phyloP scores from a whole-genome alignment of 2,113 vertebrate species.

The Eurypyga helias region DNA sequence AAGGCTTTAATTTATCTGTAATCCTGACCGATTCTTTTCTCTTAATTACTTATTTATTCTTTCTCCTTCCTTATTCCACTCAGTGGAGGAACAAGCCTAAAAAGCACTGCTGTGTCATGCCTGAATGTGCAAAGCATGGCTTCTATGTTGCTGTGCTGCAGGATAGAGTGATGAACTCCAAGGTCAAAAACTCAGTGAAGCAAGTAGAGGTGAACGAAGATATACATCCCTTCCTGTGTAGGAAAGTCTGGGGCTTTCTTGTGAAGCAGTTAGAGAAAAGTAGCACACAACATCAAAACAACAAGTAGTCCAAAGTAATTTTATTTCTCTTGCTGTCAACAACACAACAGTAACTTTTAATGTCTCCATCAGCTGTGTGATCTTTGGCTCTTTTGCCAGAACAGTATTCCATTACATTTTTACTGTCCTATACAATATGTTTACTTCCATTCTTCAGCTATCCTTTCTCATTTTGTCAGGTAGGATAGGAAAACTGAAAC shows the following conservation, averaged over 20 bases:
- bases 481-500: background rate
- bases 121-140: background rate
- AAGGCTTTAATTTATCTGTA: background rate
- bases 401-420: constrained; percentile 18
- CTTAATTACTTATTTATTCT: background rate
- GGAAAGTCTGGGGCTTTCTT: background rate
- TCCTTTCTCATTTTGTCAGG: constrained; percentile 58
- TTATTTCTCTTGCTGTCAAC: background rate
- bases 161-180: background rate
- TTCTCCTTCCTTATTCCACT: background rate
- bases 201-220: background rate
- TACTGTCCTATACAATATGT: constrained; percentile 41
- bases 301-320: background rate
- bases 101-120: background rate
- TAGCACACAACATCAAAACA: background rate
- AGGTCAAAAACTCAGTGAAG: background rate
- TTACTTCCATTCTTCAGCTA: constrained; percentile 44
- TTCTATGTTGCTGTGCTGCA: background rate
- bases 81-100: background rate
- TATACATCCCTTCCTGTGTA: background rate
- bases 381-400: background rate
- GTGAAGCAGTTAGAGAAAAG: background rate
- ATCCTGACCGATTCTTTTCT: background rate
- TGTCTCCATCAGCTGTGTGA: background rate
- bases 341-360: background rate